Base-by-base conservation (phyloP, 1,140 invertebrate species). In the Lasaia peninsularis region DNA sequence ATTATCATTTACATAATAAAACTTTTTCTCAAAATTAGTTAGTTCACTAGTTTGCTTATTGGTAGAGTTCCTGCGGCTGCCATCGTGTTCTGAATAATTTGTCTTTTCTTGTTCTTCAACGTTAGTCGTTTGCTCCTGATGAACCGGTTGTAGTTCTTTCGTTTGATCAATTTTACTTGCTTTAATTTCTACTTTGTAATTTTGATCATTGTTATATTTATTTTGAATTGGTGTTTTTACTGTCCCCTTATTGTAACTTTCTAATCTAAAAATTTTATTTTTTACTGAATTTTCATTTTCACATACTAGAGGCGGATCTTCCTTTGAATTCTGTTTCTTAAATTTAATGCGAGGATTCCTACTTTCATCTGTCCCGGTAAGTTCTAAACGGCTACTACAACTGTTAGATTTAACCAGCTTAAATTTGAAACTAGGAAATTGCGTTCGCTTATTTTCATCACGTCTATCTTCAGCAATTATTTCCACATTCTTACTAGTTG, bases 381-480 rank as follows among this genome's bases (percentile, higher is more conserved):
- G 73, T 78, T 96, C 95, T 40, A 96, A 76, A 33, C 95, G 91
- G 75, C 94, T 96, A 69, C 94, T 95, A 72, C 95, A 96, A 63
- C 95, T 96, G 71, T 96, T 96, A 18, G 94, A 96, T 80, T 96
- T 96, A 0, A 96, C 92, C 52, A 96, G 73, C 67, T 93, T 93
- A 76, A 95, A 95, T 75, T 94, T 95, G 24, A 95, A 91, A 37
- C 92, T 92, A 73, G 89, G 80, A 71, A 91, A 91, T 50, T 90
- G 89, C 18, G 72, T 61, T 12, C 73, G 74, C 62, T 72, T 78
- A 44, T 69, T 72, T 12, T 85, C 76, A 60, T 75, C 69, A 55
- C 53, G 70, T 62, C 69, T 62, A 51, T 37, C 58, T 14, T 78
- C 71, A 62, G 63, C 37, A 32, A 63, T 56, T 12, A 56, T 59